Percentiles rank a stretch among this genome's conserved stretches.
Evolutionary conservation across 2,797 vertebrate species (phyloP).

Genomic region (Tenualosa ilisha): DNA sequence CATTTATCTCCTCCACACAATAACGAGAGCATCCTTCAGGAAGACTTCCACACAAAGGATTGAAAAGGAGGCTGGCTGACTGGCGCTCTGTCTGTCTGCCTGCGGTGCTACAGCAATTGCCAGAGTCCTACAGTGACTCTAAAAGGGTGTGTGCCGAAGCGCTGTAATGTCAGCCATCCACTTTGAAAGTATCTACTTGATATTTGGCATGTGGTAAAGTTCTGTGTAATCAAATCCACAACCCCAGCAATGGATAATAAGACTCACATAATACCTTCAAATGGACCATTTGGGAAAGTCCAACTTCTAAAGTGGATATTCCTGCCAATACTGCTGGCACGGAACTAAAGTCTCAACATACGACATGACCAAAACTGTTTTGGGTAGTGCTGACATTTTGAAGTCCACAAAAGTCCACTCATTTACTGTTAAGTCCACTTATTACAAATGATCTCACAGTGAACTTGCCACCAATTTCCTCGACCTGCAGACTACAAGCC

Average conservation of each 20-base stretch:
- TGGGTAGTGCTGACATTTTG: neutral
- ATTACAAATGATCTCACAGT: neutral
- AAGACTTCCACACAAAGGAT: neutral
- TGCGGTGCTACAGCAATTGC: conserved; percentile 11
- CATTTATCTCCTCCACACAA: conserved; percentile 14
- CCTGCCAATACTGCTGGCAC: neutral
- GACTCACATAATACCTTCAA: neutral
- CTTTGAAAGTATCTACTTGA: conserved; percentile 1
- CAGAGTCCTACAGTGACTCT: neutral
- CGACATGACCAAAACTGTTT: neutral
- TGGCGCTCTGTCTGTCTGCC: neutral
- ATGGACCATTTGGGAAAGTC: neutral
- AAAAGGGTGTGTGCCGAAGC: neutral
- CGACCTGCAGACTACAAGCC: neutral
- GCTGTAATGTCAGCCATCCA: neutral
- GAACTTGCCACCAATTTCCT: neutral
- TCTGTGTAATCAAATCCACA: neutral
- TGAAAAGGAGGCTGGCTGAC: neutral
- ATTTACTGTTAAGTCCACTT: neutral
- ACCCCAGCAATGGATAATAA: too few relatives aligned
- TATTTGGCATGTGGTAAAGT: neutral
- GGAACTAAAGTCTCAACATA: neutral
- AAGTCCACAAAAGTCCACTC: neutral
- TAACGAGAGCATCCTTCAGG: conserved; percentile 2
- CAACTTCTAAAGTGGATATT: neutral